A percentile compares a stretch with the other conserved stretches of the same genome.
These are phyloP conservation scores for Desmodus rotundus DNA, from an alignment of 2,113 vertebrate genomes.

Conservation along the genomic window DNA sequence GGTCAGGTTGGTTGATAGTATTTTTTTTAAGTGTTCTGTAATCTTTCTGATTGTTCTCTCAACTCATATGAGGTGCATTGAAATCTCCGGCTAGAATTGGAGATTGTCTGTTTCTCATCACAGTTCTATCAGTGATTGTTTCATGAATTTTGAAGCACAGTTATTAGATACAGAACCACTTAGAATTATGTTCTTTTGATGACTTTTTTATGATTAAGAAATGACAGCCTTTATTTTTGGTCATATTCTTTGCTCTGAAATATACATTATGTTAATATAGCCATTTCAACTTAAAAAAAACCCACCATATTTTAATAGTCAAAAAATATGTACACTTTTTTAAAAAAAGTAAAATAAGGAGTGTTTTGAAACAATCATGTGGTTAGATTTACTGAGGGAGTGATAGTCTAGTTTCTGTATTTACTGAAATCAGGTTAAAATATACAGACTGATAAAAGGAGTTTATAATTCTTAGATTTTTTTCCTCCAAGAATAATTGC, in stretches of 20 bases:
- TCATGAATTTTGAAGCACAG: not conserved
- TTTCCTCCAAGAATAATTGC: not conserved
- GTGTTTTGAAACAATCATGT: not conserved
- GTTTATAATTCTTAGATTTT: not conserved
- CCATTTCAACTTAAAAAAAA: not conserved
- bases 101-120: not conserved
- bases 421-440: constrained; percentile 2
- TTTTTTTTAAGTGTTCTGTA: constrained; percentile 29
- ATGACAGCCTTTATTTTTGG: not conserved
- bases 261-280: not conserved
- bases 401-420: not conserved
- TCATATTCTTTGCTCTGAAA: constrained; percentile 20
- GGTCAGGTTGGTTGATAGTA: not conserved
- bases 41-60: not conserved
- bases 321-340: not conserved
- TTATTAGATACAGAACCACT: not conserved
- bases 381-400: not conserved
- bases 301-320: not conserved
- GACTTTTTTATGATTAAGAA: constrained; percentile 17
- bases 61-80: not conserved
- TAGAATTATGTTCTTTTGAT: not conserved
- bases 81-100: constrained; percentile 11
- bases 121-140: not conserved
- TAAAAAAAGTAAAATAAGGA: not conserved
- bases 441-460: not conserved